Base-by-base conservation (phyloP, 2,888 invertebrate genomes). In the Caenorhabditis wallacei region DNA sequence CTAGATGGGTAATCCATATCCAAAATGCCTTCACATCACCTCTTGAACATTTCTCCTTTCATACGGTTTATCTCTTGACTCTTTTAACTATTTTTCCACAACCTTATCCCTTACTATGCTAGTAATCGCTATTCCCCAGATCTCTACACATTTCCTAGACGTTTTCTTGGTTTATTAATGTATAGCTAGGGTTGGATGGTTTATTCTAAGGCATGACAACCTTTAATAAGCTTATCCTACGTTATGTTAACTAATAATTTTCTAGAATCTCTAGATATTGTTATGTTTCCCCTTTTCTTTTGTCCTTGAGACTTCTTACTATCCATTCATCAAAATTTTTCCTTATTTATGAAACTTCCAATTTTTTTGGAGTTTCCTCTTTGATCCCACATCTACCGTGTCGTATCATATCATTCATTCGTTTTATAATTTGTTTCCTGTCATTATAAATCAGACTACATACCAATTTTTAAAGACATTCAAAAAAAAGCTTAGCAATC, bases 61-160 rank as follows among this genome's bases (percentile, higher is more conserved):
- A 37, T 64, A 74, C 74, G 74, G 74, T 74, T 63, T 22, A 57
- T 57, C 20, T 10, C 35, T 8, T 35, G 18, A 20, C n/a, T n/a
- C 20, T 53, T 37, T 69, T n/a, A 8, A 54, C 56, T 56, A 37
- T 40, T 43, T 10, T 30, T 57, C 20, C 40, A 56, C 43, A 20
- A 37, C 66, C 10, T 66, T 40, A 20, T 22, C 54, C 37, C 48
- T n/a, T 8, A 74, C 43, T 26, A 43, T 74, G 64, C 74, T 72
- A 63, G 54, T 72, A 63, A 71, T n/a, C 51, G 53, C 69, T 18
- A 37, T 71, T 72, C 48, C 61, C n/a, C 51, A 54, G 72, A 72
- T 72, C 72, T 72, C 72, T 40, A 43, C 51, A 22, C 30, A 22
- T 24, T 35, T 26, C 26, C 22, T 57, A 35, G 20, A 48, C 30